phyloP scores from a whole-genome alignment of 2,113 vertebrate genomes.

The Cephalopterus ornatus region DNA sequence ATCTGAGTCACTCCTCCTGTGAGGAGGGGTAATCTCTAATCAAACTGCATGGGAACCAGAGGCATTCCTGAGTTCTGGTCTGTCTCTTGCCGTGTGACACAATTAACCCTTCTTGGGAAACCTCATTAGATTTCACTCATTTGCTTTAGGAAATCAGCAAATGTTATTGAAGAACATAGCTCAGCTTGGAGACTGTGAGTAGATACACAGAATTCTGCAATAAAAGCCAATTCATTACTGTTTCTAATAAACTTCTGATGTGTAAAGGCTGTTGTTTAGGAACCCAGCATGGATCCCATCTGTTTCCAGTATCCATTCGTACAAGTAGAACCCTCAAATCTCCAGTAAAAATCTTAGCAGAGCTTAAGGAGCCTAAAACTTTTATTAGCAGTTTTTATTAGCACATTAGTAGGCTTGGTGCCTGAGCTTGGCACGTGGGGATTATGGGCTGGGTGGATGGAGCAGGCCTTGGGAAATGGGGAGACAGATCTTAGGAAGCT shows the following conservation, averaged over 20 bases:
- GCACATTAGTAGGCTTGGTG: slow-evolving; percentile 4
- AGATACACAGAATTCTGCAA: background rate
- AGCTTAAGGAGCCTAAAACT: background rate
- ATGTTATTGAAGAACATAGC: background rate
- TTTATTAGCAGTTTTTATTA: slow-evolving; percentile 57
- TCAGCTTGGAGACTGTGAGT: background rate
- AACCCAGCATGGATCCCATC: background rate
- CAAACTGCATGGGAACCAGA: background rate
- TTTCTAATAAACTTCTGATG: background rate
- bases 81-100: background rate
- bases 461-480: background rate
- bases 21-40: background rate
- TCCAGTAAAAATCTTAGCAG: slow-evolving; percentile 15
- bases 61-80: background rate
- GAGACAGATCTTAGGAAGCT: background rate
- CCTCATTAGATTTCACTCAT: background rate
- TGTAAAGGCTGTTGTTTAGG: background rate
- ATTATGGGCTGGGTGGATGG: background rate
- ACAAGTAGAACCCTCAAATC: background rate
- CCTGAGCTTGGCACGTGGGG: background rate
- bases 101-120: background rate
- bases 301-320: slow-evolving; percentile 1
- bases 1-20: background rate
- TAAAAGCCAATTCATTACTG: slow-evolving; percentile 1
- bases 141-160: background rate